phyloP scores from a whole-genome alignment of 2,888 invertebrate species.

The Fragum sueziense region DNA sequence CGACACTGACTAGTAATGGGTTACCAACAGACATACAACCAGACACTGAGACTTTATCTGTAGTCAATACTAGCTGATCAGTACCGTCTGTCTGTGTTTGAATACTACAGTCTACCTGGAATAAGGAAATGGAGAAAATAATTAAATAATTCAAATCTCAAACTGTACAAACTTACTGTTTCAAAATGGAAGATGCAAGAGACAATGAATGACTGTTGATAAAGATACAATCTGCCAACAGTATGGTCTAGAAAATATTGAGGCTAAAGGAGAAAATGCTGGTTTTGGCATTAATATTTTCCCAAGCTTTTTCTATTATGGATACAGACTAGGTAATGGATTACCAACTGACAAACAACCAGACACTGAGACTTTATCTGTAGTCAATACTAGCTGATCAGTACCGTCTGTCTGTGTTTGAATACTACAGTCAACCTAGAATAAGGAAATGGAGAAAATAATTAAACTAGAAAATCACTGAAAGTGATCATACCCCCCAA shows the following conservation, averaged over 20 bases:
- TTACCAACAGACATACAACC: constrained; percentile 69
- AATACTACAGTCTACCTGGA: constrained; percentile 49
- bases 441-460: neutral
- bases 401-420: constrained; percentile 37
- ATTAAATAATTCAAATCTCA: neutral
- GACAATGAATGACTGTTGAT: neutral
- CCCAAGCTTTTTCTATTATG: constrained; percentile 47
- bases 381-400: constrained; percentile 56
- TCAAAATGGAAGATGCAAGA: neutral
- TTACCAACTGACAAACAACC: constrained; percentile 69
- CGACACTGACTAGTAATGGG: constrained; percentile 65
- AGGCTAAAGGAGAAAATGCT: neutral
- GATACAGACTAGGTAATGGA: constrained; percentile 63
- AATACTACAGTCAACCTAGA: constrained; percentile 49
- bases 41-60: constrained; percentile 56
- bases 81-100: constrained; percentile 37
- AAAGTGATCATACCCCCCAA: too few relatives aligned
- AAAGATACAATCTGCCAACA: neutral
- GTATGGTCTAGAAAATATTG: neutral
- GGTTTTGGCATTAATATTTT: neutral
- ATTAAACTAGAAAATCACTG: neutral
- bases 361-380: constrained; percentile 56
- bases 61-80: constrained; percentile 56
- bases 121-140: neutral
- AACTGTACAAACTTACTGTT: neutral